Evolutionary conservation across 2,113 vertebrate genomes (phyloP).

Genomic region (Copsychus sechellarum): DNA sequence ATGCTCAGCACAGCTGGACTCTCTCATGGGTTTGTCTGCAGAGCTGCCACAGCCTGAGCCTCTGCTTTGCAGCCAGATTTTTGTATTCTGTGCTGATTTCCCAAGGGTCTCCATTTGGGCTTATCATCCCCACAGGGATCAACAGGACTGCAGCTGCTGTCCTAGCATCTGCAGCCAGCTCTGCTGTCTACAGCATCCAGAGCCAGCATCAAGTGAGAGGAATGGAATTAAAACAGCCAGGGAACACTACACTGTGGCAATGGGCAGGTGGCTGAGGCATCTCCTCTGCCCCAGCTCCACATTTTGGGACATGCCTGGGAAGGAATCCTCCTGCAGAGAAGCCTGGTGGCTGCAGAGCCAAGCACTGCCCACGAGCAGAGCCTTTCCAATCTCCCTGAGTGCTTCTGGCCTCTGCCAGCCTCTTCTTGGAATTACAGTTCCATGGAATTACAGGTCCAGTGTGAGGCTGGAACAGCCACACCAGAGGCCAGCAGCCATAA

Average conservation of each 20-base stretch:
- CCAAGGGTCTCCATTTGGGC: conserved; percentile 41
- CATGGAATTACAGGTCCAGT: neutral
- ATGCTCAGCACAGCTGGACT: neutral
- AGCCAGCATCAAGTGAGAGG: neutral
- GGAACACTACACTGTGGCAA: fast-evolving
- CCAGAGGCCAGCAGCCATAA: neutral
- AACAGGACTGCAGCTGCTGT: conserved; percentile 43
- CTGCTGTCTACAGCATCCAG: neutral
- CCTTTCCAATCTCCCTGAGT: neutral
- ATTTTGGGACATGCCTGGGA: neutral
- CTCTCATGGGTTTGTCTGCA: neutral
- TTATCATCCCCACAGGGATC: conserved; percentile 53
- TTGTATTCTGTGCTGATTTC: conserved; percentile 37
- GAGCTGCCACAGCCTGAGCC: neutral
- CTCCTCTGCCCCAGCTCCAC: neutral
- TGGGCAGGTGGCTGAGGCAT: neutral
- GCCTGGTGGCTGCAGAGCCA: neutral
- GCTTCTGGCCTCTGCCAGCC: neutral
- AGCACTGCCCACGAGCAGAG: fast-evolving
- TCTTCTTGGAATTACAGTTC: neutral
- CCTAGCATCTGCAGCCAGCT: conserved; percentile 39
- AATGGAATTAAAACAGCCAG: fast-evolving
- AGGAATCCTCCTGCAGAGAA: neutral
- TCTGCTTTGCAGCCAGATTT: conserved; percentile 21
- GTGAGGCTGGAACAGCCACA: neutral